These are phyloP conservation scores for Caretta caretta DNA, from an alignment of 2,113 vertebrate genomes.

Conservation along the genomic window DNA sequence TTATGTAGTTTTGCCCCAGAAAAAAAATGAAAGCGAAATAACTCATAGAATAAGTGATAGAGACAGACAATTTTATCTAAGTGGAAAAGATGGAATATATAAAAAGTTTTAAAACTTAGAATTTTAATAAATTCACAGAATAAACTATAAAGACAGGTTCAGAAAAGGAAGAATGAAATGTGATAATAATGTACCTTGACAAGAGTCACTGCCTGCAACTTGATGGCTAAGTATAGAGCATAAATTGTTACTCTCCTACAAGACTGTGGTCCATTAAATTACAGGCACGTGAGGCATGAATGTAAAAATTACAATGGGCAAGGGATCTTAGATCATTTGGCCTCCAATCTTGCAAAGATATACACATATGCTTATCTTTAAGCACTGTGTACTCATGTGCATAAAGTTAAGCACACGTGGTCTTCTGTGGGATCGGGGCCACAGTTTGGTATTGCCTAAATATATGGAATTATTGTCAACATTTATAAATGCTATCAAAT, in stretches of 20 bases:
- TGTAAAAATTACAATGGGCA: background rate
- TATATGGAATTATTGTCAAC: background rate
- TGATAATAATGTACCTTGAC: background rate
- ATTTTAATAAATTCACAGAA: background rate
- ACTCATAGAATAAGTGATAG: constrained; percentile 28
- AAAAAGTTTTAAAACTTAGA: background rate
- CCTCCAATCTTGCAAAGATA: background rate
- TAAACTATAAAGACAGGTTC: constrained; percentile 2
- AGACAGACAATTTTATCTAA: constrained; percentile 21
- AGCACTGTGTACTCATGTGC: background rate
- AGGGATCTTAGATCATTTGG: background rate
- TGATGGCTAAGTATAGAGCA: background rate
- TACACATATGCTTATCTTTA: background rate
- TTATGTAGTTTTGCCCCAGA: background rate
- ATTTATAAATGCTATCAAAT: background rate
- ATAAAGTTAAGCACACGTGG: background rate
- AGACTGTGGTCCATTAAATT: background rate
- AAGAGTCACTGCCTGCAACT: background rate
- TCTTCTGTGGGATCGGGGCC: background rate
- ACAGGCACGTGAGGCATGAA: accelerated
- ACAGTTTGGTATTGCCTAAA: background rate
- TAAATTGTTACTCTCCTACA: background rate
- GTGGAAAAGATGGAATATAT: constrained; percentile 17
- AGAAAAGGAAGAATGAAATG: background rate
- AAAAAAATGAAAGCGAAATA: background rate